Percentiles rank a stretch among this genome's conserved stretches.
These are phyloP conservation scores for Enteromius treurensis DNA, from an alignment of 2,797 vertebrate genomes.

Conservation along the genomic window DNA sequence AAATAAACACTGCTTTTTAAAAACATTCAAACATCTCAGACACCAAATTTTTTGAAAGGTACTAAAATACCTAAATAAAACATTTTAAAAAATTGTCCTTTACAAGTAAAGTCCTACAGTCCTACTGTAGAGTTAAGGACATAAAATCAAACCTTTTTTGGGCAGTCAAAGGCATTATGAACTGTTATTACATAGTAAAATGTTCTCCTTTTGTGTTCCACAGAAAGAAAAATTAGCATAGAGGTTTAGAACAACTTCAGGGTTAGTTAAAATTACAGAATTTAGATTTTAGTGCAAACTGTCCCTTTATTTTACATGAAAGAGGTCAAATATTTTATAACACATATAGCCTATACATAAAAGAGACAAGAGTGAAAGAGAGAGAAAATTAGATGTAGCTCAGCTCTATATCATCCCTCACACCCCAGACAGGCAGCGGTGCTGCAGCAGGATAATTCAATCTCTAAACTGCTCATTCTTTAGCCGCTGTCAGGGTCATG, in stretches of 20 bases:
- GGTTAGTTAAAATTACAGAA: background rate
- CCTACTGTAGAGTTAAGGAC: background rate
- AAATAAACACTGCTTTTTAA: background rate
- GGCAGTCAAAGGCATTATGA: background rate
- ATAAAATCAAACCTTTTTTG: background rate
- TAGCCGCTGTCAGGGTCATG: constrained; percentile 74
- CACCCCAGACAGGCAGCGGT: constrained; percentile 37
- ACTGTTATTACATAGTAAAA: background rate
- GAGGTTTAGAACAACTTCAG: background rate
- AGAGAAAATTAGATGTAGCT: constrained; percentile 26
- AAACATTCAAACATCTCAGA: background rate
- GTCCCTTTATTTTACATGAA: constrained; percentile 2
- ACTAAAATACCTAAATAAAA: background rate
- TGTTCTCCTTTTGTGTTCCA: background rate
- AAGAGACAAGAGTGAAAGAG: constrained; percentile 11
- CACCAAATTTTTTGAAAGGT: background rate
- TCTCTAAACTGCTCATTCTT: constrained; percentile 71
- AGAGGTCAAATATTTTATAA: background rate
- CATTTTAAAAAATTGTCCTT: background rate
- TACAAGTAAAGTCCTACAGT: background rate
- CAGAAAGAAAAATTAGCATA: background rate
- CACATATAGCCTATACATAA: background rate
- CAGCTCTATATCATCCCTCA: constrained; percentile 48
- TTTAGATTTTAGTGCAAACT: background rate
- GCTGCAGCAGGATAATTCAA: constrained; percentile 77